Evolutionary conservation across 1,140 invertebrate species (phyloP), one percentile per base, ranked within the genome.

Genomic region (Holcopasites calliopsidis): DNA sequence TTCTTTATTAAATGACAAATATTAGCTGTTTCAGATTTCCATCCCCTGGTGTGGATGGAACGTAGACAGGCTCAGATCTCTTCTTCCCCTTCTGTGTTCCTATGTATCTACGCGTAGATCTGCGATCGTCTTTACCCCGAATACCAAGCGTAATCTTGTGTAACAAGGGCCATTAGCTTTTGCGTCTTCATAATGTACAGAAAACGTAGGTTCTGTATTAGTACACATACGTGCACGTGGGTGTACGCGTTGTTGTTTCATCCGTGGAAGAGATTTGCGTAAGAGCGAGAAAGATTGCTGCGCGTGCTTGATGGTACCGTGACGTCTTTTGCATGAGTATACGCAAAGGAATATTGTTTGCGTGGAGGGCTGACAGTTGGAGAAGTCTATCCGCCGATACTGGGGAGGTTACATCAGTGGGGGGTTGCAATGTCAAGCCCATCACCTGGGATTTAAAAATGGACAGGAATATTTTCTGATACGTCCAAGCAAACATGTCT

Each of bases 141-240:
- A 4, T 47, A 40, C 60, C 40, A n/a, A 62, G 40, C 35, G 60
- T 42, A 31, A 42, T 44, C 50, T 28, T 40, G 60, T 21, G 42
- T 21, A 33, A 10, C 18, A 3, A 6, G 21, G 16, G 16, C 28
- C 60, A 44, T 62, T 62, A n/a, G 40, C 60, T n/a, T n/a, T 44
- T 8, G 40, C 8, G 26, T n/a, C 26, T 7, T 8, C 23, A n/a
- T n/a, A n/a, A n/a, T n/a, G 40, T 28, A 40, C n/a, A 2, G 40
- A 21, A n/a, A 44, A 64, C 49, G 40, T 64, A 64, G 40, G 60
- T 64, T 18, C 31, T 26, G 40, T n/a, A 23, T 70, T 21, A 7
- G n/a, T 61, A 40, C 44, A 16, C 42, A 8, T 69, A n/a, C n/a
- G 52, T 50, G n/a, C 69, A 35, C 35, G 13, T 38, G 49, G 58